Evolutionary conservation across 1,140 invertebrate species (phyloP), one percentile per base, ranked within the genome.

Genomic region (Papilio aristodemus): DNA sequence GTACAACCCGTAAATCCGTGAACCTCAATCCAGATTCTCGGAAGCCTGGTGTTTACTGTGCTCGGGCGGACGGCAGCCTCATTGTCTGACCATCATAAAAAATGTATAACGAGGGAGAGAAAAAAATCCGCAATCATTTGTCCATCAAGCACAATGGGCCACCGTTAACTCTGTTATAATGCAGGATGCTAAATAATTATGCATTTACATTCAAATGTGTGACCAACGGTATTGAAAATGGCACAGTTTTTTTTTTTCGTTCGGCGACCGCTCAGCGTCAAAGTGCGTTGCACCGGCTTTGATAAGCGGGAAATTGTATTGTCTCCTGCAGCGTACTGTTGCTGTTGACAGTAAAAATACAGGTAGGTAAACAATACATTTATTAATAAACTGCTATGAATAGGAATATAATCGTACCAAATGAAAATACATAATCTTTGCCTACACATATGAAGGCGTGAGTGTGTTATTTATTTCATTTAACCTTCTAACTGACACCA

Each of bases 121-220:
- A 71, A 75, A 76, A 80, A 74, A 75, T 76, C 68, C 57, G 76
- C 79, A 83, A 83, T 80, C 81, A 83, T 83, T 83, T 80, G 74
- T 76, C 79, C 81, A 83, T 83, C 79, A 84, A 69, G 62, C 75
- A 83, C 81, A 84, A 81, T 81, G 72, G 69, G 62, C 67, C 59
- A 75, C 80, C 78, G 78, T 80, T 77, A 83, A 37, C 68, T 50
- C 72, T 66, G 77, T 71, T 73, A 76, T 79, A 74, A 73, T 71
- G 76, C 75, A 77, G 81, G 75, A 81, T 74, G 77, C 71, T 64
- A 76, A 80, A 83, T 83, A 80, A 80, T 80, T 78, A 78, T 69
- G 78, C 69, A 80, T 80, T 80, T 75, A 75, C 73, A 72, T 73
- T 67, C 68, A 60, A 79, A 72, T 72, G 67, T 72, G 70, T 72